These are phyloP conservation scores for Blastobasis lacticolella DNA, from an alignment of 2,888 invertebrate genomes.

Conservation along the genomic window DNA sequence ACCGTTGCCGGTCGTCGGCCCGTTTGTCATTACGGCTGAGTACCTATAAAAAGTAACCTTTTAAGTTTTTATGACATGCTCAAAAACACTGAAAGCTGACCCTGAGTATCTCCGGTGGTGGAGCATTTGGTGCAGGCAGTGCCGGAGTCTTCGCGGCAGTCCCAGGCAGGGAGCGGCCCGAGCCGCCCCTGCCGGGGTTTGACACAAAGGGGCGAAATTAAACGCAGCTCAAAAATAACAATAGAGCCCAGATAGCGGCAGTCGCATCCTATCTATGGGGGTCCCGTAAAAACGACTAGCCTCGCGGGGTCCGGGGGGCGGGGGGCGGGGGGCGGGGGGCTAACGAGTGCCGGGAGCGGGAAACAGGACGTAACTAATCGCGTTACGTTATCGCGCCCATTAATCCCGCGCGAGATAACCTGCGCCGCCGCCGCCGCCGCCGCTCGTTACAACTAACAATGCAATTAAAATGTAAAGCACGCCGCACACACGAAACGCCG, in stretches of 20 bases:
- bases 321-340: background rate
- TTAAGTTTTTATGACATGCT: too few species aligned
- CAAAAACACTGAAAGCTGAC: too few species aligned
- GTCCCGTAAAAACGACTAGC: background rate
- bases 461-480: conserved; percentile 21
- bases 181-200: background rate
- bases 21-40: too few species aligned
- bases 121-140: too few species aligned
- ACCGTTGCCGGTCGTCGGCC: too few species aligned
- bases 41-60: too few species aligned
- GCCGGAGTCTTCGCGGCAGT: background rate
- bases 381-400: conserved; percentile 18
- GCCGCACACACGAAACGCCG: background rate
- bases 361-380: conserved; percentile 16
- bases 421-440: background rate
- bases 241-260: conserved; percentile 12
- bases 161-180: background rate
- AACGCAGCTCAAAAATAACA: conserved; percentile 17
- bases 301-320: background rate
- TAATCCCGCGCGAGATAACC: conserved; percentile 17
- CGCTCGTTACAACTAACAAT: conserved; percentile 19
- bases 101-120: too few species aligned
- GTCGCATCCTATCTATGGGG: too few species aligned
- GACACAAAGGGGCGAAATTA: conserved; percentile 17
- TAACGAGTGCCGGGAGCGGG: background rate